Percentiles rank a stretch among this genome's conserved stretches.
phyloP scores from a whole-genome alignment of 2,888 invertebrate genomes.

The Formica aserva region DNA sequence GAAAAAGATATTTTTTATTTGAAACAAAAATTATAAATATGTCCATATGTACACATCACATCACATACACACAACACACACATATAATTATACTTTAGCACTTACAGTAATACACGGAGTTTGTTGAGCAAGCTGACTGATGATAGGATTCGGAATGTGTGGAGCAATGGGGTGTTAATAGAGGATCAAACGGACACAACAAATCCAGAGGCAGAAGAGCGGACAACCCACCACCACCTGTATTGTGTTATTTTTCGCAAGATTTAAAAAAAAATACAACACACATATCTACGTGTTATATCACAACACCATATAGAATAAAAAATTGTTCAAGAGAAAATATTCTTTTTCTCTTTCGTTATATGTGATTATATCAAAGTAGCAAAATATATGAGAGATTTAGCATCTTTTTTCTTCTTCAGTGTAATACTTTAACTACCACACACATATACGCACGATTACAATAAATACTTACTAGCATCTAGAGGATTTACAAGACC shows the following conservation, averaged over 20 bases:
- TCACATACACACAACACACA: neutral
- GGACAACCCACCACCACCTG: slow-evolving; percentile 85
- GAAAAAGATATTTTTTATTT: slow-evolving; percentile 19
- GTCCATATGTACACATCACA: slow-evolving; percentile 10
- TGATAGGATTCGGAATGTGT: slow-evolving; percentile 85
- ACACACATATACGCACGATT: slow-evolving; percentile 33
- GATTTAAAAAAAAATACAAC: slow-evolving; percentile 46
- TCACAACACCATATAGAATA: slow-evolving; percentile 10
- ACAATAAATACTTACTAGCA: slow-evolving; percentile 82
- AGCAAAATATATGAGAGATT: neutral
- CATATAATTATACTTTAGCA: slow-evolving; percentile 75
- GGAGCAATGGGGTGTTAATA: slow-evolving; percentile 85
- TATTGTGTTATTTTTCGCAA: slow-evolving; percentile 65
- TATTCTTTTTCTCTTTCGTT: neutral
- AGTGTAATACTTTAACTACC: slow-evolving; percentile 36
- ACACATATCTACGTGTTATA: neutral
- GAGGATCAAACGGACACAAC: slow-evolving; percentile 85
- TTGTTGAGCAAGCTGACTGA: slow-evolving; percentile 84
- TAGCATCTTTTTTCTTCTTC: neutral
- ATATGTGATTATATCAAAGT: neutral
- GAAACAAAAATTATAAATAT: slow-evolving; percentile 23
- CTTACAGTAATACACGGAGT: slow-evolving; percentile 85
- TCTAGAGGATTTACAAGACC: slow-evolving; percentile 91
- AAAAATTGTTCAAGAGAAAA: neutral
- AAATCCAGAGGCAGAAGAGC: slow-evolving; percentile 85